These are phyloP conservation scores for Elysia chlorotica DNA, from an alignment of 1,140 invertebrate species.

Conservation along the genomic window DNA sequence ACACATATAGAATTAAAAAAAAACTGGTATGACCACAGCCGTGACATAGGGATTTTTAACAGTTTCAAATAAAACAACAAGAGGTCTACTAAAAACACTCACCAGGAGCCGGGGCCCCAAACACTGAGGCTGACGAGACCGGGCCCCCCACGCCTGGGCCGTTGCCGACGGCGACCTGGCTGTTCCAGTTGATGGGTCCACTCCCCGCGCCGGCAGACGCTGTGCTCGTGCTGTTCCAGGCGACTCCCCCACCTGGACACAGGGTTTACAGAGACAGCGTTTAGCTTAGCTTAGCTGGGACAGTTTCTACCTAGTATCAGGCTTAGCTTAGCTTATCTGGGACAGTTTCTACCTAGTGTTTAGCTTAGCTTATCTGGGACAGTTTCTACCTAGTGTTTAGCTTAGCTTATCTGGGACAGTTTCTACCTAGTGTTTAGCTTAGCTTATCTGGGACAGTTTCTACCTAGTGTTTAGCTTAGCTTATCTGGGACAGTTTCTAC, in stretches of 20 bases:
- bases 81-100: no score
- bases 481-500: no score
- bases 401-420: background rate
- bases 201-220: background rate
- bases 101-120: slow-evolving; percentile 5
- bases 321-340: background rate
- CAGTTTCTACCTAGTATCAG: background rate
- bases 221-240: slow-evolving; percentile 18
- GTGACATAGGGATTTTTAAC: no score
- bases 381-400: background rate
- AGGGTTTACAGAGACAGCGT: background rate
- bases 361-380: background rate
- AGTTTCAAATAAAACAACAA: no score
- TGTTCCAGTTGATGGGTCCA: slow-evolving; percentile 6
- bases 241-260: slow-evolving; percentile 21
- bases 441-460: no score
- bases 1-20: no score
- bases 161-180: background rate
- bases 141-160: background rate
- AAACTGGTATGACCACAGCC: no score
- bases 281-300: background rate
- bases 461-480: no score
- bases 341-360: background rate
- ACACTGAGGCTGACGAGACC: background rate
- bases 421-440: no score